Percentiles rank a stretch among this genome's conserved stretches.
Conservation (phyloP, 2,888 invertebrate species). For the Acheta domesticus region DNA sequence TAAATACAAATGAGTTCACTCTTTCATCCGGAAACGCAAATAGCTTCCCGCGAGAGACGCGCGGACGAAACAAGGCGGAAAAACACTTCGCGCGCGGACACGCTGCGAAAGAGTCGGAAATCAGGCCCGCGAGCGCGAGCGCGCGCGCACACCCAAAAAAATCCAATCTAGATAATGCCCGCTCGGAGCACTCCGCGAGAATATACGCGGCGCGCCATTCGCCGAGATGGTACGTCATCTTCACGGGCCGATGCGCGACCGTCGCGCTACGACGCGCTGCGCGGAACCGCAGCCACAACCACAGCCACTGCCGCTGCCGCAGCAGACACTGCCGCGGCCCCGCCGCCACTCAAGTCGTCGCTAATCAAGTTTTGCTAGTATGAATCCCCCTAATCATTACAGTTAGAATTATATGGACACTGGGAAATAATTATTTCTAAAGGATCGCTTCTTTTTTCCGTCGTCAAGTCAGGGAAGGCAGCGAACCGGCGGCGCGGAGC, state of each 20-base stretch:
- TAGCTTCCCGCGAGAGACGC: background rate
- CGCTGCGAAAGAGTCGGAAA: background rate
- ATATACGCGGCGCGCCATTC: background rate
- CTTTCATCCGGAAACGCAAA: background rate
- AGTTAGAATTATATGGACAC: too few species aligned
- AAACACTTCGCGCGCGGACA: background rate
- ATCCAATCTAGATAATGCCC: slow-evolving; percentile 11
- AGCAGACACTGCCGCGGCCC: too few species aligned
- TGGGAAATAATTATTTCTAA: too few species aligned
- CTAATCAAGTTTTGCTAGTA: too few species aligned
- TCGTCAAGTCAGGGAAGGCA: too few species aligned
- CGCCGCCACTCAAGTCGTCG: too few species aligned
- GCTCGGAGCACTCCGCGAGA: background rate
- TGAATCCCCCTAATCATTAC: too few species aligned
- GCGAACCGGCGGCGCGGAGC: too few species aligned
- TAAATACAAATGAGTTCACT: slow-evolving; percentile 1
- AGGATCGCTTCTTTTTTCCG: too few species aligned
- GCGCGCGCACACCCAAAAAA: background rate
- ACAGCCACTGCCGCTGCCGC: too few species aligned
- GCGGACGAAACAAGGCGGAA: background rate
- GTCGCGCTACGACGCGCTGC: background rate
- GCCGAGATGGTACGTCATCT: background rate
- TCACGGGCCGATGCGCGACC: background rate
- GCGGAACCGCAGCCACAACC: too few species aligned
- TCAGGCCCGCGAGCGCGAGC: too few species aligned